A percentile compares a stretch with the other conserved stretches of the same genome.
Conservation (phyloP, 2,797 vertebrate species). For the Pseudopleuronectes americanus region DNA sequence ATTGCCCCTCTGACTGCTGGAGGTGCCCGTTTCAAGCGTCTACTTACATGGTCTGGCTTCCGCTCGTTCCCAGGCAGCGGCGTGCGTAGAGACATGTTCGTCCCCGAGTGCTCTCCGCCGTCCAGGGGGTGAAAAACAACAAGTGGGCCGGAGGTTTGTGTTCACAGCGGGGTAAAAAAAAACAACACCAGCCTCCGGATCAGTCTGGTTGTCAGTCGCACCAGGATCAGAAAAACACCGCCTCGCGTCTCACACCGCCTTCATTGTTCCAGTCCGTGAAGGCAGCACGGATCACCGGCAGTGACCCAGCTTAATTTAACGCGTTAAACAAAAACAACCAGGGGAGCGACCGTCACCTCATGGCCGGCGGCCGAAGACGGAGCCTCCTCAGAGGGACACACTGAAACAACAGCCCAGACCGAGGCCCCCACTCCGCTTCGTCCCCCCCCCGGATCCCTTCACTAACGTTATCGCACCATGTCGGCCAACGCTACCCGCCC, state of each 20-base stretch:
- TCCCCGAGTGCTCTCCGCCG: conserved; percentile 73
- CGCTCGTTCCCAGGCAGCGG: conserved; percentile 89
- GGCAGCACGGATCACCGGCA: conserved; percentile 59
- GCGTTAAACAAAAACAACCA: conserved; percentile 25
- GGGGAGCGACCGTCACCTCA: conserved; percentile 47
- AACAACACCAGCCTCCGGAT: not conserved
- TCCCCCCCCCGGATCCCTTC: conserved; percentile 30
- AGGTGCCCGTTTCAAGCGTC: conserved; percentile 20
- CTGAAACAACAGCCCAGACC: conserved; percentile 1
- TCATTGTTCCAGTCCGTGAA: conserved; percentile 72
- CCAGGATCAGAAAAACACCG: not conserved
- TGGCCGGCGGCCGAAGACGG: conserved; percentile 31
- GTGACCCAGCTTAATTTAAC: conserved; percentile 50
- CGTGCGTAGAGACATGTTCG: conserved; percentile 88
- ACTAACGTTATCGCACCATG: conserved; percentile 60
- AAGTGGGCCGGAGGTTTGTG: conserved; percentile 15
- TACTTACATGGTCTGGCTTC: conserved; percentile 90
- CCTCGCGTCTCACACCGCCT: conserved; percentile 67
- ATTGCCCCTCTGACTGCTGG: conserved; percentile 1
- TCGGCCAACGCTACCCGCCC: not conserved
- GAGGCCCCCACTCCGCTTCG: conserved; percentile 19
- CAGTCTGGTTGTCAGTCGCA: conserved; percentile 30
- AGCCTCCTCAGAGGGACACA: conserved; percentile 22
- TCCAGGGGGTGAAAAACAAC: conserved; percentile 25
- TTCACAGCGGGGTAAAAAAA: conserved; percentile 20